Evolutionary conservation across 2,797 vertebrate genomes (phyloP).

Genomic region (Triplophysa bombifrons): DNA sequence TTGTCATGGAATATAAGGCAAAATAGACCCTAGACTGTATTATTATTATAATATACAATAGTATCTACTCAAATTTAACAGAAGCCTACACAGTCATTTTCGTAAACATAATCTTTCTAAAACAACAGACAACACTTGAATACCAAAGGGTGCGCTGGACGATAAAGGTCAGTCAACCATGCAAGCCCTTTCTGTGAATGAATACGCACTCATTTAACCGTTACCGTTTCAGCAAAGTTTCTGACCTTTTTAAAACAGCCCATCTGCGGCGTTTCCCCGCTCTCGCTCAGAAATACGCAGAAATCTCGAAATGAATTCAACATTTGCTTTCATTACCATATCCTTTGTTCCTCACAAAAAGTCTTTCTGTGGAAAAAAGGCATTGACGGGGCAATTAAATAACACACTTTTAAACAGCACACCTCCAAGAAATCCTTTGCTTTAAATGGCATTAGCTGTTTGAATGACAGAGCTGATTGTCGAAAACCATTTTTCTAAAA

Average conservation of each 20-base stretch:
- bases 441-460: not conserved
- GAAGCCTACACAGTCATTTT: not conserved
- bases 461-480: not conserved
- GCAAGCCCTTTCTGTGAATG: conserved; percentile 14
- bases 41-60: conserved; percentile 9
- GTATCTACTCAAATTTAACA: not conserved
- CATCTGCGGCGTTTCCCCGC: not conserved
- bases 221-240: conserved; percentile 12
- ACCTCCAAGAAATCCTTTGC: not conserved
- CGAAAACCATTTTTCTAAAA: not conserved
- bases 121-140: conserved; percentile 7
- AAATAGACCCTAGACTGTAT: not conserved
- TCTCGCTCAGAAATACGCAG: conserved; percentile 1
- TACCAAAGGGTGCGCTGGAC: not conserved
- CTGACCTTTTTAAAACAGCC: conserved; percentile 36
- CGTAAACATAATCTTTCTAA: not conserved
- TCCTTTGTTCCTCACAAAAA: conserved; percentile 18
- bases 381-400: conserved; percentile 15
- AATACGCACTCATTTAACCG: conserved; percentile 15
- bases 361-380: conserved; percentile 7
- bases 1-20: not conserved
- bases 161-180: conserved; percentile 28
- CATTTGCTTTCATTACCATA: conserved; percentile 28
- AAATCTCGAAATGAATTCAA: conserved; percentile 13
- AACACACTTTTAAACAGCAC: not conserved